phyloP scores from a whole-genome alignment of 2,797 vertebrate species.

The Otus scops region DNA sequence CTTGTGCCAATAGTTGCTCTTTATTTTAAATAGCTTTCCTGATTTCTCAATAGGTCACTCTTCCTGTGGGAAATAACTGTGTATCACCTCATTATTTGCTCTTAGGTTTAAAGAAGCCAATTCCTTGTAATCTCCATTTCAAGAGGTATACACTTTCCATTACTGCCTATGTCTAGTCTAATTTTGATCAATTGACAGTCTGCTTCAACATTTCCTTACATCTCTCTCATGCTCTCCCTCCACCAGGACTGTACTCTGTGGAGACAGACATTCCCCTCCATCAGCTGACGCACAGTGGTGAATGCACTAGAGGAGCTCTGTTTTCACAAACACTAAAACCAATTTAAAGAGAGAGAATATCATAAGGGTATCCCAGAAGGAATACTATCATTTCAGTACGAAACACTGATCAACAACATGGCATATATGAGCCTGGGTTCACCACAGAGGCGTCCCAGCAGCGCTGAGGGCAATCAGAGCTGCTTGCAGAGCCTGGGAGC shows the following conservation, averaged over 20 bases:
- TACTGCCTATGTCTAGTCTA: not conserved
- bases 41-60: not conserved
- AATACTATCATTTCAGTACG: not conserved
- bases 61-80: not conserved
- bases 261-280: not conserved
- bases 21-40: not conserved
- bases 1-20: not conserved
- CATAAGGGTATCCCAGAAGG: not conserved
- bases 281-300: accelerated
- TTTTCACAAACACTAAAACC: not conserved
- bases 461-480: not conserved
- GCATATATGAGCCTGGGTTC: not conserved
- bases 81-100: not conserved
- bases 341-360: not conserved
- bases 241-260: not conserved
- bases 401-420: not conserved
- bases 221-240: not conserved
- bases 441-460: not conserved
- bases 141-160: not conserved
- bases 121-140: not conserved
- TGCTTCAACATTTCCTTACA: not conserved
- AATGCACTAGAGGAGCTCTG: not conserved
- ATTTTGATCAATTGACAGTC: not conserved
- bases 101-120: not conserved
- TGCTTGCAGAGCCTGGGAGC: not conserved